A percentile compares a stretch with the other conserved stretches of the same genome.
phyloP scores from a whole-genome alignment of 2,113 vertebrate species.

The Oncorhynchus clarkii region DNA sequence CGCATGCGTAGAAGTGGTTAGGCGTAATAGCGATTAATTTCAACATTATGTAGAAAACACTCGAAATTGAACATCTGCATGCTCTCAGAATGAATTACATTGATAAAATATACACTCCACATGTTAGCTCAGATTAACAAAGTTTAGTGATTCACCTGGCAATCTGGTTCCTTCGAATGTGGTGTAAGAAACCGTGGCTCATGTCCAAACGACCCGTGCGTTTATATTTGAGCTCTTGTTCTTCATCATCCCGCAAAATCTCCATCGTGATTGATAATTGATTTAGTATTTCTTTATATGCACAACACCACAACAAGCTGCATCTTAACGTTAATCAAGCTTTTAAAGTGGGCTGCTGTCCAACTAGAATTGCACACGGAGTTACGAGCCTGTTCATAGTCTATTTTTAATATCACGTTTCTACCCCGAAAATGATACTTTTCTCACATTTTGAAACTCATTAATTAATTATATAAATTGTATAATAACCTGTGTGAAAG shows the following conservation, averaged over 20 bases:
- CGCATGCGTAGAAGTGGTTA: background rate
- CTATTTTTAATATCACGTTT: no score
- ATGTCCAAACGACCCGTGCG: slow-evolving; percentile 86
- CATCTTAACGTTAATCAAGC: slow-evolving; percentile 1
- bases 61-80: background rate
- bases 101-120: background rate
- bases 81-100: background rate
- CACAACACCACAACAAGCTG: background rate
- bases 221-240: slow-evolving; percentile 70
- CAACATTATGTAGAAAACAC: background rate
- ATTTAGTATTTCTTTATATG: background rate
- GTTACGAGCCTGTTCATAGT: background rate
- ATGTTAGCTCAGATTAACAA: background rate
- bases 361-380: background rate
- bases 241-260: slow-evolving; percentile 66
- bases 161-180: slow-evolving; percentile 92
- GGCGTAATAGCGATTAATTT: background rate
- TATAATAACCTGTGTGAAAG: background rate
- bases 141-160: slow-evolving; percentile 74
- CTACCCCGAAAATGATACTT: no score
- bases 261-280: slow-evolving; percentile 58
- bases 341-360: background rate
- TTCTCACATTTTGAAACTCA: background rate
- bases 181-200: slow-evolving; percentile 91
- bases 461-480: background rate